phyloP scores from a whole-genome alignment of 2,888 invertebrate species.

The Pinctada fucata region DNA sequence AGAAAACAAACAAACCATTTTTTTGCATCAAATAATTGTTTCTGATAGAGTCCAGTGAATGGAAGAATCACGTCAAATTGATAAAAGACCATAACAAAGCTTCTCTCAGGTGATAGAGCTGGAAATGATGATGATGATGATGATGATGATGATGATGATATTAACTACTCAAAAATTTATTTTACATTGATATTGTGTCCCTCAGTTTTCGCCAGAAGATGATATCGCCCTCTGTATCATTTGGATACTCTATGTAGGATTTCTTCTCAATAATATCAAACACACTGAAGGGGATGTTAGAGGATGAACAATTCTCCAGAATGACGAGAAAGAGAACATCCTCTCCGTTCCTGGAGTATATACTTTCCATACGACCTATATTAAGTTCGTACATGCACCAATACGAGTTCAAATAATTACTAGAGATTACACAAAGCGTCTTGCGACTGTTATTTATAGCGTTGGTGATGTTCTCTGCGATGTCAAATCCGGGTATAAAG shows the following conservation, averaged over 20 bases:
- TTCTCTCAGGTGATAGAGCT: too few species aligned
- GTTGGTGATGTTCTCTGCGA: conserved; percentile 47
- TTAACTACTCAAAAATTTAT: too few species aligned
- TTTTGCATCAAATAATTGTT: too few species aligned
- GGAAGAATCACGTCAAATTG: too few species aligned
- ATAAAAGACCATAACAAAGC: too few species aligned
- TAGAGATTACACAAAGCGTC: conserved; percentile 46
- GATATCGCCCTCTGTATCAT: conserved; percentile 10
- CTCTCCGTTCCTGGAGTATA: conserved; percentile 28
- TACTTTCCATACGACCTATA: conserved; percentile 45
- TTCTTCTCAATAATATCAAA: conserved; percentile 29
- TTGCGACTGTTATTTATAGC: conserved; percentile 51
- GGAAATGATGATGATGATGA: too few species aligned
- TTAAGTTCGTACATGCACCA: too few species aligned
- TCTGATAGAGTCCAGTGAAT: too few species aligned
- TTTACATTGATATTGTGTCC: not conserved
- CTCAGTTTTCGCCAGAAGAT: conserved; percentile 14
- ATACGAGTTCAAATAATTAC: conserved; percentile 37
- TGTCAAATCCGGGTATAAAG: conserved; percentile 48
- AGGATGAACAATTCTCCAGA: conserved; percentile 29
- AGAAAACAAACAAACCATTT: too few species aligned
- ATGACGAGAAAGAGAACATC: conserved; percentile 36
- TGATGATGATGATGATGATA: too few species aligned
- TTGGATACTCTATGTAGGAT: conserved; percentile 39
- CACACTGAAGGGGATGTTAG: conserved; percentile 22